Conservation (phyloP, 2,797 vertebrate species). For the Ctenopoma kingsleyae region DNA sequence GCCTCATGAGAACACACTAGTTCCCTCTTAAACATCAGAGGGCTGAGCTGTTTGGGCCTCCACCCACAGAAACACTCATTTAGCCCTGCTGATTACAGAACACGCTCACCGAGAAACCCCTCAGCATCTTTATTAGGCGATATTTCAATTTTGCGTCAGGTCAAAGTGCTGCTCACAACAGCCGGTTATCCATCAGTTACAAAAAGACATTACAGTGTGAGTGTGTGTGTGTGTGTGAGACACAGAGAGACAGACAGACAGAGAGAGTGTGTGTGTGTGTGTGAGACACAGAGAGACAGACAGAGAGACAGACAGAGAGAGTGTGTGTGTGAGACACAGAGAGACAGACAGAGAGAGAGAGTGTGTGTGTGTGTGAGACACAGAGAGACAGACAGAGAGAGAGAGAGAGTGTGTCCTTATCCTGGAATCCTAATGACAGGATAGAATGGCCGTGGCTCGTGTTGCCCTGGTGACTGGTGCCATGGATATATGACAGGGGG, state of each 20-base stretch:
- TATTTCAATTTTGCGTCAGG: neutral
- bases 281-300: neutral
- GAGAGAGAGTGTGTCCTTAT: constrained; percentile 57
- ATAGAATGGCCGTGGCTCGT: constrained; percentile 81
- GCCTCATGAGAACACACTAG: constrained; percentile 16
- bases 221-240: constrained; percentile 4
- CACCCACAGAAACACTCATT: constrained; percentile 40
- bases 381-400: constrained; percentile 1
- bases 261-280: constrained; percentile 17
- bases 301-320: constrained; percentile 11
- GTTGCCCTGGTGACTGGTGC: constrained; percentile 83
- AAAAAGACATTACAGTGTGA: constrained; percentile 27
- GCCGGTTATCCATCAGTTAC: constrained; percentile 6
- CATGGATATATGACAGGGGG: constrained; percentile 80
- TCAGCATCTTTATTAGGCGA: constrained; percentile 30
- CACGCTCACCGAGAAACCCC: neutral
- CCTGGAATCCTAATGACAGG: constrained; percentile 83
- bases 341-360: constrained; percentile 2
- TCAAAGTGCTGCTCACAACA: neutral
- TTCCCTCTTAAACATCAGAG: constrained; percentile 32
- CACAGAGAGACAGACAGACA: neutral
- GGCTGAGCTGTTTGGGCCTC: constrained; percentile 21
- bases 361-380: neutral
- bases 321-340: neutral
- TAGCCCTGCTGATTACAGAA: constrained; percentile 44